These are phyloP conservation scores for Galerucella pusilla DNA, from an alignment of 2,888 invertebrate genomes.

Conservation along the genomic window DNA sequence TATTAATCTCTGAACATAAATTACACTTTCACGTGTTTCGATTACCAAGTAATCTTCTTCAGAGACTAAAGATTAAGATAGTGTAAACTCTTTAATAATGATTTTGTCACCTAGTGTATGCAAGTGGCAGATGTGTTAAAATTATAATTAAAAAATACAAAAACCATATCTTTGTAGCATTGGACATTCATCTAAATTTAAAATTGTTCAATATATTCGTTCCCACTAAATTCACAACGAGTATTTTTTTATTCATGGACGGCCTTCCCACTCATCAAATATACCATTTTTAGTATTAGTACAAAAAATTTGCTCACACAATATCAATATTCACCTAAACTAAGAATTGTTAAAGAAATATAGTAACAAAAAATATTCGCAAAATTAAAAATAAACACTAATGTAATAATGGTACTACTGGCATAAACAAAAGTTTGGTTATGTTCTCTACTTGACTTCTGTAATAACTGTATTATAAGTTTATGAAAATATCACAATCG, in stretches of 20 bases:
- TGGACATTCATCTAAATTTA: conserved; percentile 3
- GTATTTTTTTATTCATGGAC: conserved; percentile 26
- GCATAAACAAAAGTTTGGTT: conserved; percentile 60
- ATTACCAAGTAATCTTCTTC: too few relatives aligned
- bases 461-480: conserved; percentile 47
- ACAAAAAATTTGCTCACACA: conserved; percentile 22
- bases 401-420: conserved; percentile 58
- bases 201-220: conserved; percentile 12
- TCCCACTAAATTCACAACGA: conserved; percentile 4
- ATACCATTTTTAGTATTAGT: conserved; percentile 21
- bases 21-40: too few relatives aligned
- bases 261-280: conserved; percentile 23
- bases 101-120: too few relatives aligned
- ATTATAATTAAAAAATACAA: background rate
- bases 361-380: conserved; percentile 36
- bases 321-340: conserved; percentile 23
- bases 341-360: conserved; percentile 36
- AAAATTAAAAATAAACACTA: conserved; percentile 47
- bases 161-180: background rate
- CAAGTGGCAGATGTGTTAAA: background rate
- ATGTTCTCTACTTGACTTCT: conserved; percentile 52
- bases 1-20: too few relatives aligned
- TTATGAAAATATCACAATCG: conserved; percentile 59
- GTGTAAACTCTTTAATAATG: too few relatives aligned
- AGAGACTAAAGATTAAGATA: too few relatives aligned